Evolutionary conservation across 2,888 invertebrate genomes (phyloP).

Genomic region (Watsonalla cultraria): DNA sequence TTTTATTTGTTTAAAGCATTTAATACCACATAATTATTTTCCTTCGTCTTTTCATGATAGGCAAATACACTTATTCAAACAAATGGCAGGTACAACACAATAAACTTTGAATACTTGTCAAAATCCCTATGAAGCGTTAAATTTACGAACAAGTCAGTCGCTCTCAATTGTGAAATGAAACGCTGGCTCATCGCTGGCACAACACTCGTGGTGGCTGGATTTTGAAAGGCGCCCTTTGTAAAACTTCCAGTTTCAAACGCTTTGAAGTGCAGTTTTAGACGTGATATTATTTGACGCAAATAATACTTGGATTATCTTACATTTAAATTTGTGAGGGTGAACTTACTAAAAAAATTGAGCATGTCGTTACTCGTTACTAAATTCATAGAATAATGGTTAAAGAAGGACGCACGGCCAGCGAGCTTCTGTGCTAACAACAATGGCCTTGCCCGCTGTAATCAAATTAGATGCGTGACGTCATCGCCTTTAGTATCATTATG

Average conservation of each 20-base stretch:
- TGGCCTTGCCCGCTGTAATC: constrained; percentile 64
- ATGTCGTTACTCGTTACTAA: neutral
- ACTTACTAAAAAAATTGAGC: neutral
- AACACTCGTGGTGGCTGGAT: constrained; percentile 31
- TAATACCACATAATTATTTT: too few relatives aligned
- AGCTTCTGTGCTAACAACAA: constrained; percentile 40
- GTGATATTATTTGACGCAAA: constrained; percentile 29
- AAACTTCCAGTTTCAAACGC: constrained; percentile 35
- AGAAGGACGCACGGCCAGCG: constrained; percentile 2
- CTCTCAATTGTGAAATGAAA: constrained; percentile 28
- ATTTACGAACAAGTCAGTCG: constrained; percentile 24
- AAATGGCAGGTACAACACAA: neutral
- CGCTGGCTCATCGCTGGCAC: constrained; percentile 34
- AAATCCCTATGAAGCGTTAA: constrained; percentile 13
- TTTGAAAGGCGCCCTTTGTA: constrained; percentile 41
- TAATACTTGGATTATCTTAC: constrained; percentile 17
- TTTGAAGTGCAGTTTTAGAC: constrained; percentile 33
- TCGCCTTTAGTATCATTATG: constrained; percentile 44
- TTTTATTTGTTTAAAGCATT: neutral
- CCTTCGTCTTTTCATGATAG: too few relatives aligned
- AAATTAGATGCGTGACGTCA: constrained; percentile 70
- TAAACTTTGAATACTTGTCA: neutral
- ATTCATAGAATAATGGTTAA: neutral
- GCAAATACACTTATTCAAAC: too few relatives aligned
- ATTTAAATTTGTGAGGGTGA: constrained; percentile 2